Conservation (phyloP, 1,140 invertebrate species). For the Drosophila ironensis region DNA sequence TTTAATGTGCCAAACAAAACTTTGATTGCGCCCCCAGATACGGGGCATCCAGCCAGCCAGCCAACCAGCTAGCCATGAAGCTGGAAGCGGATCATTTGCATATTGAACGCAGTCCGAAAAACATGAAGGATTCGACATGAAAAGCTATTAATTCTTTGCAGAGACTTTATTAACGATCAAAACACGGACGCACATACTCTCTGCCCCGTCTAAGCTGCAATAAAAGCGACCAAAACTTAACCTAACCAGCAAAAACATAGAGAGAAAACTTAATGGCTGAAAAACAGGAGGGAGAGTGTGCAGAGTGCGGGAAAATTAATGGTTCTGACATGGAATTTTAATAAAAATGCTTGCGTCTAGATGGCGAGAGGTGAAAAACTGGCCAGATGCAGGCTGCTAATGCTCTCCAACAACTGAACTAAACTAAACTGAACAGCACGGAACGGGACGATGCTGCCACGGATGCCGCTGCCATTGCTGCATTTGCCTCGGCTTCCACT, state of each 20-base stretch:
- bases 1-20: slow-evolving; percentile 77
- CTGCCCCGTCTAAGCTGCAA: slow-evolving; percentile 24
- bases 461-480: slow-evolving; percentile 2
- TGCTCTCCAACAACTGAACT: slow-evolving; percentile 20
- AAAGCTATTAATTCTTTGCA: slow-evolving; percentile 24
- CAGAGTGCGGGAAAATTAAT: slow-evolving; percentile 73
- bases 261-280: slow-evolving; percentile 16
- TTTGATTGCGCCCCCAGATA: slow-evolving; percentile 59
- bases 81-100: slow-evolving; percentile 45
- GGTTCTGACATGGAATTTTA: slow-evolving; percentile 75
- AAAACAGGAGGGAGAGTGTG: slow-evolving; percentile 22
- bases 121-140: slow-evolving; percentile 44
- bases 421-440: slow-evolving; percentile 10
- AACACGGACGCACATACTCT: slow-evolving; percentile 1
- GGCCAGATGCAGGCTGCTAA: slow-evolving; percentile 57
- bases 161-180: slow-evolving; percentile 27
- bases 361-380: slow-evolving; percentile 71
- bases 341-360: slow-evolving; percentile 77
- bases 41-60: slow-evolving; percentile 5
- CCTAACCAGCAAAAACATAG: slow-evolving; percentile 17
- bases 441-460: slow-evolving; percentile 11
- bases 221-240: slow-evolving; percentile 31
- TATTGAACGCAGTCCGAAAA: slow-evolving; percentile 23
- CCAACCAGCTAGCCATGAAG: no score
- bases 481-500: neutral